Percentiles rank a stretch among this genome's conserved stretches.
phyloP scores from a whole-genome alignment of 2,888 invertebrate species.

The Fissipunctia ypsillon region DNA sequence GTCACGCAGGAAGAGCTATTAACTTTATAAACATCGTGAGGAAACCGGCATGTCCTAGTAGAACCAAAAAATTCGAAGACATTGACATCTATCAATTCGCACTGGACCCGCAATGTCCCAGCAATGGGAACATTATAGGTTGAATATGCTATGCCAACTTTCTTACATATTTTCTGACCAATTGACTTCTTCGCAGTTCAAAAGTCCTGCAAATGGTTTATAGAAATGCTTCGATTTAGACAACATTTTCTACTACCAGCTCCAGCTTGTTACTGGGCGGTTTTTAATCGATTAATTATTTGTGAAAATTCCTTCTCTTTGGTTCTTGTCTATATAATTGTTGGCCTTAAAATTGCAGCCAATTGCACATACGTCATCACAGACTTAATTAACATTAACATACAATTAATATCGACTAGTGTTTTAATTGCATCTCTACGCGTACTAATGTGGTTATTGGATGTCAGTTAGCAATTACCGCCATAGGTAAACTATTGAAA shows the following conservation, averaged over 20 bases:
- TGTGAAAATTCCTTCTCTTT: background rate
- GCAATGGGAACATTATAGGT: background rate
- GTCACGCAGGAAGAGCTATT: too few species aligned
- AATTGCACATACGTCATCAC: background rate
- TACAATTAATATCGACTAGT: background rate
- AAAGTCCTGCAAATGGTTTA: background rate
- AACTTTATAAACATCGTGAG: background rate
- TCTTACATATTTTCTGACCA: background rate
- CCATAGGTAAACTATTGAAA: conserved; percentile 23
- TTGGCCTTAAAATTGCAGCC: background rate
- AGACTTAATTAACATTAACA: background rate
- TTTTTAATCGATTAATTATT: background rate
- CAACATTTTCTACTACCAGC: background rate
- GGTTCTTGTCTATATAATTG: background rate
- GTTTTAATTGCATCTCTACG: conserved; percentile 35
- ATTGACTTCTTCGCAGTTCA: background rate
- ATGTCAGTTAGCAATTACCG: conserved; percentile 33
- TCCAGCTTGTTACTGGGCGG: background rate
- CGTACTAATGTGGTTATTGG: conserved; percentile 25
- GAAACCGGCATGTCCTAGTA: too few species aligned
- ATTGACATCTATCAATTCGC: background rate
- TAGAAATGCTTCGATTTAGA: background rate
- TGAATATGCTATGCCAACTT: background rate
- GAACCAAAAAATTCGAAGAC: background rate
- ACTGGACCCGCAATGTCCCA: background rate